phyloP scores from a whole-genome alignment of 2,113 vertebrate genomes.

The Lichenostomus cassidix region DNA sequence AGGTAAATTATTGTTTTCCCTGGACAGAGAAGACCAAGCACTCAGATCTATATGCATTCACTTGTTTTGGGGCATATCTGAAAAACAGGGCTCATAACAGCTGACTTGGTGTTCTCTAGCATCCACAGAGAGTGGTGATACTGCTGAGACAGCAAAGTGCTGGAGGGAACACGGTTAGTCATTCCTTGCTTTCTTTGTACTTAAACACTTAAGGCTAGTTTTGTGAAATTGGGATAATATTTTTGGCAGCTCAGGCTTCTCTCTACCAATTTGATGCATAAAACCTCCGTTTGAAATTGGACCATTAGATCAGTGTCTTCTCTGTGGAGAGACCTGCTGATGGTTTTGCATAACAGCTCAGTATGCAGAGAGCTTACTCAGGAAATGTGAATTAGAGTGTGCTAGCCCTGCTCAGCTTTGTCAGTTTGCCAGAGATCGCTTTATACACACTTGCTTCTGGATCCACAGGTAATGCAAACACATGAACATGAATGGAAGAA shows the following conservation, averaged over 20 bases:
- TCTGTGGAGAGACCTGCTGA: not conserved
- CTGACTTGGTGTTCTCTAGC: not conserved
- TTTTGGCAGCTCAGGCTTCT: not conserved
- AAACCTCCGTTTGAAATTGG: not conserved
- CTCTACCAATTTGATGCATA: not conserved
- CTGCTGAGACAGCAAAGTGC: not conserved
- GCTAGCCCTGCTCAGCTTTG: not conserved
- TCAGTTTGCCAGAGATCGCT: not conserved
- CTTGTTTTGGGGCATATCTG: not conserved
- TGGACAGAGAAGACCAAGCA: not conserved
- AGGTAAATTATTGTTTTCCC: not conserved
- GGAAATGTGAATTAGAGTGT: not conserved
- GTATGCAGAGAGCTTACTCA: not conserved
- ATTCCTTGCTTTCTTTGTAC: not conserved
- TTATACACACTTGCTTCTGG: not conserved
- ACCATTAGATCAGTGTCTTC: not conserved
- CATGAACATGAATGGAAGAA: not conserved
- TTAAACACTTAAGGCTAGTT: not conserved
- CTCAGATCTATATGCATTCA: not conserved
- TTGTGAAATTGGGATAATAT: not conserved
- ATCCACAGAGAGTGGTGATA: not conserved
- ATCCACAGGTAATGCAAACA: not conserved
- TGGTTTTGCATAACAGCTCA: not conserved
- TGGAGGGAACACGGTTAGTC: not conserved
- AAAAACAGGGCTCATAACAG: not conserved